Base-by-base conservation (phyloP, 2,888 invertebrate species). In the Hyppa rectilinea region DNA sequence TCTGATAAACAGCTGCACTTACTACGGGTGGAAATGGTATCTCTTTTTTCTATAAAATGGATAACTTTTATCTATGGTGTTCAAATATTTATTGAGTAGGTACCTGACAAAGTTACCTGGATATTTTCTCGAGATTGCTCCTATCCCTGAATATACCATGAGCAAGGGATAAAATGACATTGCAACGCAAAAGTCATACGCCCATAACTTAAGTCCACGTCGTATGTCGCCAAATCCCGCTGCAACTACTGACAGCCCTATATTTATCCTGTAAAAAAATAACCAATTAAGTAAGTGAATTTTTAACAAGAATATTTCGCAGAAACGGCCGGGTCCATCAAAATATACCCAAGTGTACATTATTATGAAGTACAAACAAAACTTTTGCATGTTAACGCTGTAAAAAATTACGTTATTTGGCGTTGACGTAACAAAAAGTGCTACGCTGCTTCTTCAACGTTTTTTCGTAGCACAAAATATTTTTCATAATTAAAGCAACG, bases 181-280 rank as follows among this genome's bases (percentile, higher is more conserved):
- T 2, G 92, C 90, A 5, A 95, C 82, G 4, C 82, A 68, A 12
- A 94, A 81, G 65, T 93, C 90, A 71, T 90, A 94, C n/a, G 92
- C 38, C 95, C 95, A 96, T 6, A 95, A 88, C 40, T 89, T 92
- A 2, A 85, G 79, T 6, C 91, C 94, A 14, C 95, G 92, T 34
- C 79, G 75, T 55, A 95, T 90, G 69, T 95, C 94, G 3, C 95
- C 95, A 58, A 96, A 96, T 12, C 95, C 95, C 58, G 91, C 62
- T 4, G 86, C 85, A n/a, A 96, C 88, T 12, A 90, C 87, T 29
- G 87, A 87, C 47, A 92, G 73, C 2, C 94, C 96, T 20, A 95
- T 72, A 69, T 94, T 93, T 82, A 96, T 92, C 81, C 95, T 95
- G 87, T 52, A 83, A 85, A 64, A 31, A 52, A 65, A 49, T 4